Evolutionary conservation across 1,140 invertebrate genomes (phyloP), one percentile per base, ranked within the genome.

Genomic region (Gonatopus flavifemur): DNA sequence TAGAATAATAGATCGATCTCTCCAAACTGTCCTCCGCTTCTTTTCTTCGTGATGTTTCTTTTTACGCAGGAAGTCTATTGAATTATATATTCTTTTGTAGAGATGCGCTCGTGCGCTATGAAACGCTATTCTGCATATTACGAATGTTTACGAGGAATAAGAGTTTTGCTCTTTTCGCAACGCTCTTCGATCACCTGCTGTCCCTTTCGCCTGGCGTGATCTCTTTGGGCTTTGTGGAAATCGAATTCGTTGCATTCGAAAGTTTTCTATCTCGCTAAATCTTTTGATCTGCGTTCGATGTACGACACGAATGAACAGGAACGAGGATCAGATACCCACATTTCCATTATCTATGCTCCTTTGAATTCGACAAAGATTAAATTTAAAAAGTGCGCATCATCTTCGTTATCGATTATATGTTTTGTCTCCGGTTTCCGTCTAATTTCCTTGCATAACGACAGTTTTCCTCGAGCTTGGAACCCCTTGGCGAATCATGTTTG

Each of bases 71-170:
- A n/a, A n/a, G n/a, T n/a, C n/a, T n/a, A n/a, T n/a, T n/a, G n/a
- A n/a, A n/a, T n/a, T n/a, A n/a, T n/a, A n/a, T n/a, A n/a, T n/a
- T 8, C 57, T 61, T 55, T 68, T 68, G 66, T 65, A 57, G 32
- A 32, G 42, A 53, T 43, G 22, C 54, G 55, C 39, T 55, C 64
- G 55, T 59, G 55, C 62, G 46, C 28, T 39, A n/a, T 46, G 46
- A n/a, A n/a, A 38, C 30, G 37, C 33, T 51, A 44, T 45, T 67
- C 55, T 64, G 65, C 65, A 66, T 66, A 62, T 66, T 66, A 56
- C 50, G 48, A 55, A 59, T 64, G 31, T 59, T 43, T 48, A 20
- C 19, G 18, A 37, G 40, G 42, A 40, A 24, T 25, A 40, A 40
- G 20, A 40, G 10, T 21, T 15, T 30, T 5, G 10, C 8, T 3